These are phyloP conservation scores for Chymomyza costata DNA, from an alignment of 1,140 invertebrate genomes.

Conservation along the genomic window DNA sequence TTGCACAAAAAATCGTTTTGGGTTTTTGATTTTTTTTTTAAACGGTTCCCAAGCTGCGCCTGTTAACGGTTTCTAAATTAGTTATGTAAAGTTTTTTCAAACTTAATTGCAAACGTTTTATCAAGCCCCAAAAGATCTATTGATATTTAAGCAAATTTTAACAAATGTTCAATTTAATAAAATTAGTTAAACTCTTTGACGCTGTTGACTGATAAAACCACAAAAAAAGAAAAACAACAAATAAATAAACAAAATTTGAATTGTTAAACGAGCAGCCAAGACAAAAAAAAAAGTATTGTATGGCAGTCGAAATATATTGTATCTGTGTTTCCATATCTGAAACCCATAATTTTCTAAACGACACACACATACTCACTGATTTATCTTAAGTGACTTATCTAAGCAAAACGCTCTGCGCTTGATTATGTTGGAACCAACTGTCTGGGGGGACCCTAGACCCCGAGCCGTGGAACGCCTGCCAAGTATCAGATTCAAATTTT, in stretches of 20 bases:
- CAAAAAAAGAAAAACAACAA: too few species aligned
- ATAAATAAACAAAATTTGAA: conserved; percentile 47
- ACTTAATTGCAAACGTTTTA: conserved; percentile 56
- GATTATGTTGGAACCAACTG: conserved; percentile 39
- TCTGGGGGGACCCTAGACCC: conserved; percentile 9
- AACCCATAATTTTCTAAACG: conserved; percentile 55
- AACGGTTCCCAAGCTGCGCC: conserved; percentile 23
- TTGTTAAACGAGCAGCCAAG: conserved; percentile 26
- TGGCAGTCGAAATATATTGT: conserved; percentile 28
- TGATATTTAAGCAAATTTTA: conserved; percentile 46
- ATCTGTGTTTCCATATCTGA: conserved; percentile 55
- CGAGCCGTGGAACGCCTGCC: conserved; percentile 28
- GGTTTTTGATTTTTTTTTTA: too few species aligned
- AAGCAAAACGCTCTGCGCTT: conserved; percentile 55
- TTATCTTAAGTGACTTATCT: conserved; percentile 64
- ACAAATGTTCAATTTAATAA: conserved; percentile 61
- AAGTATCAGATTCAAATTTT: conserved; percentile 62
- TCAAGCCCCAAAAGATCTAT: conserved; percentile 15
- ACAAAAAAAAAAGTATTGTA: conserved; percentile 16
- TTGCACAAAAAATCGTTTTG: too few species aligned
- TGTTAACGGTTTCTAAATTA: conserved; percentile 50
- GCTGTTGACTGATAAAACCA: conserved; percentile 5
- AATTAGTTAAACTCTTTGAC: conserved; percentile 56
- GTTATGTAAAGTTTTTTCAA: conserved; percentile 58
- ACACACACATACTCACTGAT: conserved; percentile 36